phyloP scores from a whole-genome alignment of 1,140 invertebrate species.

The Phortica variegata region DNA sequence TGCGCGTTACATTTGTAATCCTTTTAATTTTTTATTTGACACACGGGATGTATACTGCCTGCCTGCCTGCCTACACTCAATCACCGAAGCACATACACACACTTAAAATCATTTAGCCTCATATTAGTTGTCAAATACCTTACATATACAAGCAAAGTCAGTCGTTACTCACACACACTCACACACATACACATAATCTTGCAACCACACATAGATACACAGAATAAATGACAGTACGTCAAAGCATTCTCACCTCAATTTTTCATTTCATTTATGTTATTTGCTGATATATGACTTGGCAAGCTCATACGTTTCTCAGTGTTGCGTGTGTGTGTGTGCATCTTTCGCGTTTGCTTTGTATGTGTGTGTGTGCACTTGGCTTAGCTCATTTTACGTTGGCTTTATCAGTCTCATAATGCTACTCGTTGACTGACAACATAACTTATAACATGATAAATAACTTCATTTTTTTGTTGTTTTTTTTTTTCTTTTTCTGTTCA shows the following conservation, averaged over 20 bases:
- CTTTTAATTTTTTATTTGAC: too few species aligned
- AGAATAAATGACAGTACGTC: constrained; percentile 39
- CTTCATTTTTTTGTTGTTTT: constrained; percentile 33
- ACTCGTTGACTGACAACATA: constrained; percentile 45
- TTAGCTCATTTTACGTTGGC: constrained; percentile 28
- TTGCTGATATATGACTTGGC: not conserved
- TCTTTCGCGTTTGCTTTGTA: constrained; percentile 4
- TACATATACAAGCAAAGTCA: too few species aligned
- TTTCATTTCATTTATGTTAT: constrained; percentile 46
- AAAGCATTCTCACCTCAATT: constrained; percentile 50
- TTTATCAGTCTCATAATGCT: constrained; percentile 52
- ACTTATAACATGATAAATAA: constrained; percentile 55
- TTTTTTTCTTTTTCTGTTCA: constrained; percentile 23
- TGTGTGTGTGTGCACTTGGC: constrained; percentile 7
- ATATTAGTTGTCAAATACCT: too few species aligned
- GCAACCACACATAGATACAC: too few species aligned
- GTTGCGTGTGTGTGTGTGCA: not conserved
- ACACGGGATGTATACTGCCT: too few species aligned
- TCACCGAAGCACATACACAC: too few species aligned
- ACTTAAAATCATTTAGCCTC: too few species aligned
- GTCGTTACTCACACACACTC: too few species aligned
- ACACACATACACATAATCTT: too few species aligned
- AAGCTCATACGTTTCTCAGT: not conserved
- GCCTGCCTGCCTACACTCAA: too few species aligned
- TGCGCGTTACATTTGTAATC: not conserved